Evolutionary conservation across 2,888 invertebrate species (phyloP).

Genomic region (Amphipyra berbera): DNA sequence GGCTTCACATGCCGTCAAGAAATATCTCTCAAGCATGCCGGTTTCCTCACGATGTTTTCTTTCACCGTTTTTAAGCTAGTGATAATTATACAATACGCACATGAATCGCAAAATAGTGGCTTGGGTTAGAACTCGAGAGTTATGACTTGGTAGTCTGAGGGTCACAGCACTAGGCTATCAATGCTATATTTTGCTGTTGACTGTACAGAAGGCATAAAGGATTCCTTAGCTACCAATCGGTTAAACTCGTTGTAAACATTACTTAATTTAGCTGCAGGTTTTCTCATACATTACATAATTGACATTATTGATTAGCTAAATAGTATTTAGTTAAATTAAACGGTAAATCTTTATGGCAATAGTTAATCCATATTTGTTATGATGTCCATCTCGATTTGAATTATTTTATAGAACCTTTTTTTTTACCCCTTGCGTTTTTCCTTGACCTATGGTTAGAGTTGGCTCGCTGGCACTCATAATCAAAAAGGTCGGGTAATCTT

Average conservation of each 20-base stretch:
- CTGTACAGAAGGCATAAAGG: slow-evolving; percentile 15
- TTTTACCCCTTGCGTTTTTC: slow-evolving; percentile 1
- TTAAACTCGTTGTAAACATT: slow-evolving; percentile 24
- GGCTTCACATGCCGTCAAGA: no score
- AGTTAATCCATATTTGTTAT: slow-evolving; percentile 19
- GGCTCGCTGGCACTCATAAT: no score
- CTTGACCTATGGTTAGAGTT: not conserved
- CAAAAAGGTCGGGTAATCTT: no score
- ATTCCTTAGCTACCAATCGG: slow-evolving; percentile 20
- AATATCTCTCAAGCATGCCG: no score
- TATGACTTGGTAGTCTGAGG: no score
- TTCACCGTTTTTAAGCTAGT: no score
- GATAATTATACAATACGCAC: no score
- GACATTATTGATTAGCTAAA: slow-evolving; percentile 8
- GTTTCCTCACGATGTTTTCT: no score
- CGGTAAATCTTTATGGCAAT: slow-evolving; percentile 20
- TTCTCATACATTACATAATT: slow-evolving; percentile 14
- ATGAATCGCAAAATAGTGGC: no score
- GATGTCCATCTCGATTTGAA: slow-evolving; percentile 9
- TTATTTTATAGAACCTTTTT: slow-evolving; percentile 3
- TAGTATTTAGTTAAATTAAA: slow-evolving; percentile 18
- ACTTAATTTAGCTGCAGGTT: slow-evolving; percentile 24
- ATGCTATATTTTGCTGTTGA: no score
- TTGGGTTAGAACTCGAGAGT: no score
- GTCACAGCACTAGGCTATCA: no score